Evolutionary conservation across 2,113 vertebrate genomes (phyloP).

Genomic region (Urocolius indicus): DNA sequence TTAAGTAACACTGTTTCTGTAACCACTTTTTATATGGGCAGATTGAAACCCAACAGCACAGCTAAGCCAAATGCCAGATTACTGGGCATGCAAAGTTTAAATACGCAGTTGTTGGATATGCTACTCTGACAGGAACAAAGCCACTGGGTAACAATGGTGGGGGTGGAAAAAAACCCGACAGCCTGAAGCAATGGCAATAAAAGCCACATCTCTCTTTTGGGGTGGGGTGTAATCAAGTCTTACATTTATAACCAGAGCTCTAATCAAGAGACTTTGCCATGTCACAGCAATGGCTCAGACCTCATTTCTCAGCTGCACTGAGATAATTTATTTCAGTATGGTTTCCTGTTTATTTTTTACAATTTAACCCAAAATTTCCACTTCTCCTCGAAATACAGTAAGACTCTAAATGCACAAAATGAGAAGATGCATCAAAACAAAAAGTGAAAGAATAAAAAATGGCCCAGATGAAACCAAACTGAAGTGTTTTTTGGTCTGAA

Average conservation of each 20-base stretch:
- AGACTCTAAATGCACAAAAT: neutral
- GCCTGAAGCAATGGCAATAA: neutral
- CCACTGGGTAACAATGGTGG: accelerated
- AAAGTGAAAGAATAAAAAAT: neutral
- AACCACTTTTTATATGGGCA: neutral
- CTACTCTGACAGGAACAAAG: neutral
- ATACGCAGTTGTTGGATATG: neutral
- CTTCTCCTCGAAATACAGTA: neutral
- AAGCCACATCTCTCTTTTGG: neutral
- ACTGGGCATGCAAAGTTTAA: neutral
- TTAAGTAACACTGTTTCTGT: neutral
- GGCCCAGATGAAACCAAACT: neutral
- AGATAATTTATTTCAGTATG: neutral
- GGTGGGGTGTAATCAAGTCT: neutral
- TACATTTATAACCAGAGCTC: neutral
- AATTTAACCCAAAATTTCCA: neutral
- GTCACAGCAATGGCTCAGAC: neutral
- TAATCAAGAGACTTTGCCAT: neutral
- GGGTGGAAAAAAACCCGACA: neutral
- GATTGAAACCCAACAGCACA: neutral
- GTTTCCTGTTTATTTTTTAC: neutral
- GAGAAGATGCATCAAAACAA: neutral
- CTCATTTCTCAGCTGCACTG: neutral
- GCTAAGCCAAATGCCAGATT: neutral
- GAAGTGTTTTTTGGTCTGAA: neutral